Conservation (phyloP, 1,140 invertebrate species). For the Ceratosolen fusciceps region DNA sequence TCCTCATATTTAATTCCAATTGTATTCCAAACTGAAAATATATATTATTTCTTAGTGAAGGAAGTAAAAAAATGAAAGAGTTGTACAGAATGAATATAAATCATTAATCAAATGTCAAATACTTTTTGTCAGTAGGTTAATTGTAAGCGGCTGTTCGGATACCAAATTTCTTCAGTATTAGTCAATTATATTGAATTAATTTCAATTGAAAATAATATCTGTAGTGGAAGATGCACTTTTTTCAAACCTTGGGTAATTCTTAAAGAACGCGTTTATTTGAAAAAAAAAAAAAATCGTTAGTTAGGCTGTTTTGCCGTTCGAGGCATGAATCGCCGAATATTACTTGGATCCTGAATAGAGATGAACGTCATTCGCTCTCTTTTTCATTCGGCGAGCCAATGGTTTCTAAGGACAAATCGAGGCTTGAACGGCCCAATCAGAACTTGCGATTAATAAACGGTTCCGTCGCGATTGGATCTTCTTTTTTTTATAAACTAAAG, state of each 20-base stretch:
- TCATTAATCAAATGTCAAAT: background rate
- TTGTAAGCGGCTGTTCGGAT: background rate
- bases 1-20: background rate
- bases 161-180: background rate
- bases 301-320: background rate
- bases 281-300: background rate
- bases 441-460: background rate
- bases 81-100: background rate
- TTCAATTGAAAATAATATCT: background rate
- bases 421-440: background rate
- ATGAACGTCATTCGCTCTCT: background rate
- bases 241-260: too few species aligned
- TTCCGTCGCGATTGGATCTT: background rate
- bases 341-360: background rate
- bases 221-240: too few species aligned
- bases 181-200: background rate
- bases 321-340: background rate
- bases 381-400: background rate
- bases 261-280: background rate
- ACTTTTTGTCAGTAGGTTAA: background rate
- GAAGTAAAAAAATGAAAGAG: background rate
- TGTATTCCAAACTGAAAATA: background rate
- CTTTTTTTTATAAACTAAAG: slow-evolving; percentile 15
- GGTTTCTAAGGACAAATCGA: background rate
- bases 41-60: background rate